Evolutionary conservation across 2,113 vertebrate genomes (phyloP).

Genomic region (Urocynchramus pylzowi): DNA sequence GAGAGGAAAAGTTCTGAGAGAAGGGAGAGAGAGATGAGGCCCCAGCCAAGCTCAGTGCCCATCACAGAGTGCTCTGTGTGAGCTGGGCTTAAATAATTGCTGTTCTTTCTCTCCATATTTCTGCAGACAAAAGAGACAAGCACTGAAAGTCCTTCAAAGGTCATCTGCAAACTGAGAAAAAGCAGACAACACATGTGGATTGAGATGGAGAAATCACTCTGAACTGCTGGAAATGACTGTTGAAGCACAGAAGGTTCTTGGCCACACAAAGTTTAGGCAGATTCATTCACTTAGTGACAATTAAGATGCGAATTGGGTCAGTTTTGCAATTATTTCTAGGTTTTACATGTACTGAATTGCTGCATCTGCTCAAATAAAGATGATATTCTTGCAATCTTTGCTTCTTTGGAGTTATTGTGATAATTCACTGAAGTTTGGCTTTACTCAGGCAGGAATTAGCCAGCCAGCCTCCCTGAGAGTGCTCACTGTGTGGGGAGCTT

Average conservation of each 20-base stretch:
- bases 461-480: neutral
- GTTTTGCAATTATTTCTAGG: neutral
- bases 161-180: neutral
- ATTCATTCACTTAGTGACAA: neutral
- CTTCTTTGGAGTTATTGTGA: neutral
- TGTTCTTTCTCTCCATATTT: neutral
- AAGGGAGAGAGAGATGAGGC: neutral
- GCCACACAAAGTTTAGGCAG: neutral
- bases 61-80: neutral
- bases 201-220: neutral
- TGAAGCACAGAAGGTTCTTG: neutral
- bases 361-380: constrained; percentile 61
- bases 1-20: neutral
- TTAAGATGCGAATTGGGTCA: neutral
- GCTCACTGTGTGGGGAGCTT: neutral
- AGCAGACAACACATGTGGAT: neutral
- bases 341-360: neutral
- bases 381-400: neutral
- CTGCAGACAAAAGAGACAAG: constrained; percentile 39
- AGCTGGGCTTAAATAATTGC: neutral
- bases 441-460: neutral
- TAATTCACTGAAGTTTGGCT: neutral
- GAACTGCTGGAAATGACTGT: neutral
- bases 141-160: neutral
- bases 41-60: neutral